Conservation (phyloP, 1,140 invertebrate species). For the Calosoma granatense region DNA sequence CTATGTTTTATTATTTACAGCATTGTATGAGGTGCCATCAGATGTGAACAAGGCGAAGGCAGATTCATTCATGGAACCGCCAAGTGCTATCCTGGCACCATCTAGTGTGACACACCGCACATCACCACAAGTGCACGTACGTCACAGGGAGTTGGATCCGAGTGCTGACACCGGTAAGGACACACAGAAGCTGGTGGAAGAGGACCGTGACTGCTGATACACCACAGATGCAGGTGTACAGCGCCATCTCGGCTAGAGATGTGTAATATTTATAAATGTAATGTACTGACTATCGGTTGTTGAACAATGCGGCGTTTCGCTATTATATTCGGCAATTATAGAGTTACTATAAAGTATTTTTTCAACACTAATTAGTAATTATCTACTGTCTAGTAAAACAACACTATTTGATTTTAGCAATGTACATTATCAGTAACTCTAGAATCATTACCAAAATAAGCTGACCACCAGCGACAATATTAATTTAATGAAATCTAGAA, state of each 20-base stretch:
- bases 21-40: constrained; percentile 68
- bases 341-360: no score
- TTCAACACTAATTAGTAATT: no score
- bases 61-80: constrained; percentile 42
- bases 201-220: constrained; percentile 59
- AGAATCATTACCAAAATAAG: background rate
- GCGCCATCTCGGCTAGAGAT: background rate
- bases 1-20: constrained; percentile 28
- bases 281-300: background rate
- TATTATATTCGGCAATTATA: background rate
- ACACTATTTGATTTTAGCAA: no score
- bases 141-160: constrained; percentile 71
- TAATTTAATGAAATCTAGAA: background rate
- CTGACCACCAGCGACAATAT: background rate
- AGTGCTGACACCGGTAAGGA: constrained; percentile 82
- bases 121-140: constrained; percentile 59
- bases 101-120: constrained; percentile 68
- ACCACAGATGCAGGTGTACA: constrained; percentile 20
- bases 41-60: constrained; percentile 56
- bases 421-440: background rate
- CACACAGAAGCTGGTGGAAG: constrained; percentile 79
- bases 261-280: background rate
- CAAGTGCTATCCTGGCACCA: constrained; percentile 63
- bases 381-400: no score
- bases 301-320: no score